Evolutionary conservation across 2,113 vertebrate species (phyloP).

Genomic region (Leucopsar rothschildi): DNA sequence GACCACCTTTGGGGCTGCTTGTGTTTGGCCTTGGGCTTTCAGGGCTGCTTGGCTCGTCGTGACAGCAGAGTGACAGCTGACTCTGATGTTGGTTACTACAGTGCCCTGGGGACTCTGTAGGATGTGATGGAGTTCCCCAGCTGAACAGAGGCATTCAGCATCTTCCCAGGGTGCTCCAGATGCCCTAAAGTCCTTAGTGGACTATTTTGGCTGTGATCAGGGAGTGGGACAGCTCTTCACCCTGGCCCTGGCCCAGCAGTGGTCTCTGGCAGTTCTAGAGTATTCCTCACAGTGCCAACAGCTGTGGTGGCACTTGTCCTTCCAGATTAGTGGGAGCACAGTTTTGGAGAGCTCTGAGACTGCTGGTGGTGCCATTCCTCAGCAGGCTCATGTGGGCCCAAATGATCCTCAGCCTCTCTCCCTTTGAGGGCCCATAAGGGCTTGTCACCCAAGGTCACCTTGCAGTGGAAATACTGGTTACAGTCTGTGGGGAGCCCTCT

Average conservation of each 20-base stretch:
- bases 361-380: neutral
- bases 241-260: neutral
- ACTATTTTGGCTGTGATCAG: neutral
- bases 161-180: neutral
- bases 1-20: neutral
- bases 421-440: fast-evolving
- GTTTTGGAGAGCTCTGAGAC: neutral
- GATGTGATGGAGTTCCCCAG: neutral
- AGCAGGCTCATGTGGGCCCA: neutral
- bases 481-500: neutral
- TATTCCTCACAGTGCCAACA: neutral
- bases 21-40: neutral
- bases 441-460: neutral
- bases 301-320: neutral
- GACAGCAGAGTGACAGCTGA: neutral
- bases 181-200: neutral
- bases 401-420: neutral
- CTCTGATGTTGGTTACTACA: neutral
- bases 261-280: neutral
- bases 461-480: neutral
- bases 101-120: neutral
- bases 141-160: neutral
- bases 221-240: neutral
- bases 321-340: neutral
- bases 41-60: neutral